phyloP scores from a whole-genome alignment of 2,888 invertebrate genomes.

The Pasiphila rectangulata region DNA sequence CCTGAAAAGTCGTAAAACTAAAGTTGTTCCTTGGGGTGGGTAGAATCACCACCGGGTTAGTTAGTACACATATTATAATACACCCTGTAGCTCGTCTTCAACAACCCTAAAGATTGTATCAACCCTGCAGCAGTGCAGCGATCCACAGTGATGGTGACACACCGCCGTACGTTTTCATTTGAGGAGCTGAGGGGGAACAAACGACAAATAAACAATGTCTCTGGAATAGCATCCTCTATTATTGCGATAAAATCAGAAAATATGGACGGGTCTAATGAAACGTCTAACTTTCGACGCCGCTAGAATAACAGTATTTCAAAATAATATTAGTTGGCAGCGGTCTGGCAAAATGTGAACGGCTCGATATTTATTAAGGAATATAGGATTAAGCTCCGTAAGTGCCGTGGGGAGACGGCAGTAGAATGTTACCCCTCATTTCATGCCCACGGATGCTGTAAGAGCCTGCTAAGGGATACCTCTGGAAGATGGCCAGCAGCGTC shows the following conservation, averaged over 20 bases:
- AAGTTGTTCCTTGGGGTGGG: too few species aligned
- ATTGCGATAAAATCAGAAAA: slow-evolving; percentile 23
- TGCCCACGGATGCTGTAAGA: too few species aligned
- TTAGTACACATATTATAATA: too few species aligned
- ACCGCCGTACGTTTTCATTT: slow-evolving; percentile 25
- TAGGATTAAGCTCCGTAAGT: too few species aligned
- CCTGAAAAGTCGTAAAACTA: too few species aligned
- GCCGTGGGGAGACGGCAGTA: too few species aligned
- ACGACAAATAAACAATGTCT: slow-evolving; percentile 25
- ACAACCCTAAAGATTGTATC: slow-evolving; percentile 9
- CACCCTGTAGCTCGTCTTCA: not conserved
- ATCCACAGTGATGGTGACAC: slow-evolving; percentile 1
- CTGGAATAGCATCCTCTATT: slow-evolving; percentile 17
- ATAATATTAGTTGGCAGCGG: not conserved
- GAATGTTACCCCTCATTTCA: too few species aligned
- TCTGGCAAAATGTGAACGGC: not conserved
- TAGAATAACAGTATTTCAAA: not conserved
- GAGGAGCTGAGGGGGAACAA: slow-evolving; percentile 13
- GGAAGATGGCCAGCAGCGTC: too few species aligned
- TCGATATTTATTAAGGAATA: too few species aligned
- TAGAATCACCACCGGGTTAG: too few species aligned
- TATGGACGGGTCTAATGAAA: slow-evolving; percentile 18
- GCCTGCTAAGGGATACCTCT: too few species aligned
- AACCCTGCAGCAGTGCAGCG: slow-evolving; percentile 8
- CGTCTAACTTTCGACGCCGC: slow-evolving; percentile 9